phyloP scores from a whole-genome alignment of 2,113 vertebrate genomes.

The Coptodon rendalli region DNA sequence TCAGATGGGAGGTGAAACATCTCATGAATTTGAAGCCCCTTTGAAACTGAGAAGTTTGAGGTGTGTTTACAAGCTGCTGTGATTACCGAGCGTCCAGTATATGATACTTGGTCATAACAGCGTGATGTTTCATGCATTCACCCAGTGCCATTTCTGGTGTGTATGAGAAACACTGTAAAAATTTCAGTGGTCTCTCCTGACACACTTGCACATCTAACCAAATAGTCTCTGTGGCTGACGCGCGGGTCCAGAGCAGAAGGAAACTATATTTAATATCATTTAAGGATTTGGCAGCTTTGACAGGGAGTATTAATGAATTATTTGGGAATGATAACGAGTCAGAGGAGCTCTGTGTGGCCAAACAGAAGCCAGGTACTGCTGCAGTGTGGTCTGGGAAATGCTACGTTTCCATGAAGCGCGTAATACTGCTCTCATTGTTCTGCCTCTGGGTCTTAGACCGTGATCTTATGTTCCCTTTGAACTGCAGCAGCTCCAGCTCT shows the following conservation, averaged over 20 bases:
- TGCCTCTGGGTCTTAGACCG: neutral
- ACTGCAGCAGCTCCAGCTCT: neutral
- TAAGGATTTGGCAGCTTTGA: neutral
- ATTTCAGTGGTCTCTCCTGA: neutral
- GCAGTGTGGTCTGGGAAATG: neutral
- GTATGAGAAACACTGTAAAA: neutral
- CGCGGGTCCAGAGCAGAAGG: neutral
- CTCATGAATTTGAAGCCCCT: neutral
- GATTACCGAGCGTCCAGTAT: neutral
- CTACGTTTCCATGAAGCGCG: neutral
- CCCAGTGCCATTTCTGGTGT: neutral
- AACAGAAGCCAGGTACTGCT: neutral
- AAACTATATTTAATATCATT: neutral
- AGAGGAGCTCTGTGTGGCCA: neutral
- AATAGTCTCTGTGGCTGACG: neutral
- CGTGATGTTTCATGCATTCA: neutral
- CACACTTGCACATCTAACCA: neutral
- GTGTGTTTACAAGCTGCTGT: neutral
- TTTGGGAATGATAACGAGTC: neutral
- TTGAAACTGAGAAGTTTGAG: neutral
- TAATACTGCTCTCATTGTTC: neutral
- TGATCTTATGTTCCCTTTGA: neutral
- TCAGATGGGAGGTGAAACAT: neutral
- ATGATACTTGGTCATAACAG: neutral
- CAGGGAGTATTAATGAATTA: neutral